Base-by-base conservation (phyloP, 2,797 vertebrate genomes). In the Enteromius anoplus region DNA sequence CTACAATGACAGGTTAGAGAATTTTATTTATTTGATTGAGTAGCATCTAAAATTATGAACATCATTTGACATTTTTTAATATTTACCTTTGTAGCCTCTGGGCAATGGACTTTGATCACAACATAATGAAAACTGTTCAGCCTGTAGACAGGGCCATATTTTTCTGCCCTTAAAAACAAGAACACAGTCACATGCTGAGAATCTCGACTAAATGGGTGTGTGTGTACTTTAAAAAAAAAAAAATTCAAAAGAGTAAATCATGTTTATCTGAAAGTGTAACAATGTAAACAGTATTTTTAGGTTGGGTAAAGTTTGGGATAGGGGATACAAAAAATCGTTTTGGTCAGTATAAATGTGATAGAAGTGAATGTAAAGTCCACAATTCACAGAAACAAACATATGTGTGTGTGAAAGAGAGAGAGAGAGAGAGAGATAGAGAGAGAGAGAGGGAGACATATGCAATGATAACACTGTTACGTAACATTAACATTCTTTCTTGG, bases 81-180 rank as follows among this genome's bases (percentile, higher is more conserved):
- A n/a, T 86, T 89, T 95, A 98, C 97, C 96, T 98, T 98, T 37
- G 96, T 96, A 7, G 95, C 91, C 84, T 97, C 95, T 0, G 96
- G 96, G 86, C 93, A 95, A 0, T 92, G 82, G 77, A 96, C 37
- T 45, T 89, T 4, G 32, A 98, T 0, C 0, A 87, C 2, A 11
- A 95, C 87, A 51, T 79, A 88, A 85, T 97, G 96, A 9, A 98
- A 89, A 32, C 81, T 2, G 66, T 98, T 96, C 1, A 97, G 0
- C 64, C 93, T 93, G 71, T 92, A 89, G 0, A 96, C 87, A 0
- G 96, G 93, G 10, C 96, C 96, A 0, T 98, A 95, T 11, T 79
- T 91, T 88, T 97, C 93, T 45, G 93, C 81, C 97, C 97, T 98
- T 85, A 9, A 42, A 60, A 68, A 79, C 17, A 82, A 11, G 10